phyloP scores from a whole-genome alignment of 2,888 invertebrate genomes.

The Drosophila cognata region DNA sequence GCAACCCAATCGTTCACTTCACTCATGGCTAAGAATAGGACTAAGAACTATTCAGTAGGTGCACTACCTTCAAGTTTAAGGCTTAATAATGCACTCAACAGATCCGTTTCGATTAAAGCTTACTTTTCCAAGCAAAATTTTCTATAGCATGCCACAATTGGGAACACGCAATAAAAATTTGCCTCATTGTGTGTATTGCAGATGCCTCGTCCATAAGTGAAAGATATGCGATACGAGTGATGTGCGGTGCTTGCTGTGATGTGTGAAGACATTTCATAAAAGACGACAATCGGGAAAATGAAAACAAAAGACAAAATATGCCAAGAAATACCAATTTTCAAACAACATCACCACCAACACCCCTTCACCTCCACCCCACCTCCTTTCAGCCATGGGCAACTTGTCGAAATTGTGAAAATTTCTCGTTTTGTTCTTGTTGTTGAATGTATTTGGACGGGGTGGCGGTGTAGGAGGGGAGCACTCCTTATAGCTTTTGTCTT shows the following conservation, averaged over 20 bases:
- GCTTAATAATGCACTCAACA: not conserved
- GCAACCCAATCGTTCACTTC: not conserved
- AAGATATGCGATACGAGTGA: constrained; percentile 13
- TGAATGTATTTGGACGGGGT: not conserved
- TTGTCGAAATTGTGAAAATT: constrained; percentile 39
- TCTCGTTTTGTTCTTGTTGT: constrained; percentile 6
- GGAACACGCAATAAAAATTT: not conserved
- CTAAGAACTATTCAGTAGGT: not conserved
- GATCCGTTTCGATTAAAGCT: not conserved
- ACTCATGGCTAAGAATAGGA: not conserved
- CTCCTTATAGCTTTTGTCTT: constrained; percentile 39
- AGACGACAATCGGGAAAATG: not conserved
- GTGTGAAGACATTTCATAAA: constrained; percentile 7
- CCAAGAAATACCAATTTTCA: constrained; percentile 33
- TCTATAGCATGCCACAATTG: not conserved
- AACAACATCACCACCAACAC: not conserved
- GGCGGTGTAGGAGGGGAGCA: not conserved
- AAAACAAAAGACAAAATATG: constrained; percentile 39
- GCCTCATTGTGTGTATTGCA: not conserved
- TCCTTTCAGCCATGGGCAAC: constrained; percentile 15
- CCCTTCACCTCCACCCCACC: not conserved
- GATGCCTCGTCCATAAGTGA: constrained; percentile 2
- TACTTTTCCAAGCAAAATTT: not conserved
- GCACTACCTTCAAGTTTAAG: no score
- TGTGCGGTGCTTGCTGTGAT: not conserved